Base-by-base conservation (phyloP, 2,797 vertebrate species). In the Anguilla marmorata region DNA sequence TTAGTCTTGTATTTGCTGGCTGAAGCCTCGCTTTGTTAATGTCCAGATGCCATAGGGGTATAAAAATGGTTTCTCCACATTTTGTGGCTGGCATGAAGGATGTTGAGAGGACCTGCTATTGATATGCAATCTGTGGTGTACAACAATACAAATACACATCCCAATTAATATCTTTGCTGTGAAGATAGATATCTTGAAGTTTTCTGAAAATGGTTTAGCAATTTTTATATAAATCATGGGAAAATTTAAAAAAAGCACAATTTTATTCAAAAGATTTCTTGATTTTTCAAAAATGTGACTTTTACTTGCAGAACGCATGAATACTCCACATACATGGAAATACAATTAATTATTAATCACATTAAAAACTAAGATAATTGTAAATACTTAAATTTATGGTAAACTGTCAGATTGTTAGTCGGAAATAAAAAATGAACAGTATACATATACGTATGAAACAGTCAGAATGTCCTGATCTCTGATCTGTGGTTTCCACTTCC, bases 351-450 rank as follows among this genome's bases (percentile, higher is more conserved):
- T 45, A 87, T 86, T 88, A 33, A 88, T 60, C 86, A 86, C 79
- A 82, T 87, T 66, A 56, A 86, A 85, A 87, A 63, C 82, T 45
- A 54, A 52, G 24, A 91, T 80, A 82, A 85, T 30, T 87, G 83
- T 91, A 86, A 86, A 87, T 52, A 80, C 41, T 89, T 86, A 72
- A 90, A 60, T 79, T 85, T 86, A 58, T 52, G 37, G 84, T 88
- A 88, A 88, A 91, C 87, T 89, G 41, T 90, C 86, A 88, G 88
- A 89, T 56, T 90, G 92, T 95, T 95, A 94, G 92, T 92, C 89
- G 92, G 87, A 95, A 93, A 92, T 91, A 93, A 90, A 88, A 95
- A 94, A 94, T 84, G 92, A 91, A 91, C 54, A 88, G 88, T 90
- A 48, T 89, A 89, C 88, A 91, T 91, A 91, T 90, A 94, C 90